phyloP scores from a whole-genome alignment of 1,140 invertebrate species.

The Zaprionus inermis region DNA sequence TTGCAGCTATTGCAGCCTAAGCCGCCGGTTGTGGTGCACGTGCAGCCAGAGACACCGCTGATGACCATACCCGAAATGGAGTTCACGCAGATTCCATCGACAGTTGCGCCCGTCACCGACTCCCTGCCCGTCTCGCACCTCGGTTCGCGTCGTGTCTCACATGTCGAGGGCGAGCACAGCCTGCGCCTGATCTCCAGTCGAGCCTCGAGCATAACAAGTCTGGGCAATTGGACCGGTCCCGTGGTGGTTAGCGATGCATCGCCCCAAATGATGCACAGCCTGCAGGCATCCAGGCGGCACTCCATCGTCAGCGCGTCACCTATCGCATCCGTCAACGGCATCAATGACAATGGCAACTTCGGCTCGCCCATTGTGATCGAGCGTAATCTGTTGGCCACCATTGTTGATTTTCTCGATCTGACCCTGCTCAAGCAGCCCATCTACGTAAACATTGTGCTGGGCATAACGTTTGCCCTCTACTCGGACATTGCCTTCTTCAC shows the following conservation, averaged over 20 bases:
- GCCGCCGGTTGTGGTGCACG: slow-evolving; percentile 35
- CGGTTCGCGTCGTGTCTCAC: slow-evolving; percentile 48
- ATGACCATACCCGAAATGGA: slow-evolving; percentile 30
- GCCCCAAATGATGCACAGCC: slow-evolving; percentile 72
- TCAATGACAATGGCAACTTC: background rate
- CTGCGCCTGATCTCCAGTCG: slow-evolving; percentile 57
- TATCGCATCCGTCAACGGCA: background rate
- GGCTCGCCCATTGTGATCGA: background rate
- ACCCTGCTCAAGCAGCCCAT: slow-evolving; percentile 86
- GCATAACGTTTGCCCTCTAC: slow-evolving; percentile 85
- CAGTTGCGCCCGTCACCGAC: background rate
- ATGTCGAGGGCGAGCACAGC: slow-evolving; percentile 53
- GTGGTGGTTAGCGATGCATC: slow-evolving; percentile 77
- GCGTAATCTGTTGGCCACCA: slow-evolving; percentile 66
- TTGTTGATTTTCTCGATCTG: slow-evolving; percentile 86
- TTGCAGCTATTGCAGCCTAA: slow-evolving; percentile 6
- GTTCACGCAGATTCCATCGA: slow-evolving; percentile 7
- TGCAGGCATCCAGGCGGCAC: slow-evolving; percentile 56
- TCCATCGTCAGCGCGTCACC: slow-evolving; percentile 22
- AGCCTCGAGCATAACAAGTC: slow-evolving; percentile 79
- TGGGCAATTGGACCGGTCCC: slow-evolving; percentile 83
- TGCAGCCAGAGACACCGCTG: slow-evolving; percentile 64
- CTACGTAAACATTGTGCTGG: slow-evolving; percentile 87
- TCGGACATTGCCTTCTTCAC: slow-evolving; percentile 88
- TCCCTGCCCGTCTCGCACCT: background rate